These are phyloP conservation scores for Pseudolaguvia tuberculata DNA, from an alignment of 2,113 vertebrate species.

Conservation along the genomic window DNA sequence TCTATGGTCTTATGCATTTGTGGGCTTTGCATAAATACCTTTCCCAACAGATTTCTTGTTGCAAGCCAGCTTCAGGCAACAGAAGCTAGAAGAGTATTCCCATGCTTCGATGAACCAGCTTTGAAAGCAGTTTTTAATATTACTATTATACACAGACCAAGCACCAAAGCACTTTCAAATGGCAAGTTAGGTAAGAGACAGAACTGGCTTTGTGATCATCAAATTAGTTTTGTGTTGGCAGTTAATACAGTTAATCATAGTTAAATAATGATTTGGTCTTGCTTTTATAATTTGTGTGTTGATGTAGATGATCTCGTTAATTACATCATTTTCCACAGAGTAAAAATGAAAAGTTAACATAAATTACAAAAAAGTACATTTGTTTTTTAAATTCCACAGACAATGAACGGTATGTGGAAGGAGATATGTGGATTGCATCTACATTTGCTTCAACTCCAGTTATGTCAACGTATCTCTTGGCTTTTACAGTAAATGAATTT, in stretches of 20 bases:
- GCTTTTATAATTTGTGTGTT: background rate
- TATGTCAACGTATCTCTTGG: slow-evolving; percentile 73
- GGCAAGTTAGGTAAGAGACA: slow-evolving; percentile 53
- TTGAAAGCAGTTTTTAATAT: slow-evolving; percentile 84
- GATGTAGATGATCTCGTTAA: background rate
- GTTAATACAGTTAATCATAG: background rate
- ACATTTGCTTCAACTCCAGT: slow-evolving; percentile 47
- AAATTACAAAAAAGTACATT: background rate
- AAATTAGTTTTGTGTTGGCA: background rate
- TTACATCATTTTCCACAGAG: background rate
- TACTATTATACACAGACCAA: slow-evolving; percentile 63
- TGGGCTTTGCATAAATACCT: slow-evolving; percentile 21
- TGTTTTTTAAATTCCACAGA: slow-evolving; percentile 25
- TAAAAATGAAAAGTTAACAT: background rate
- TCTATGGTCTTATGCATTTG: background rate
- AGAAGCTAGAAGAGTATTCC: slow-evolving; percentile 79
- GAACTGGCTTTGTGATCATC: background rate
- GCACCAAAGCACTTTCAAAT: slow-evolving; percentile 68
- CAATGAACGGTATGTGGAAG: fast-evolving
- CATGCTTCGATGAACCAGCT: slow-evolving; percentile 92
- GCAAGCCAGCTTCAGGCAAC: slow-evolving; percentile 80
- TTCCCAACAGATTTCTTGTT: slow-evolving; percentile 72
- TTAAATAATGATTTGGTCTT: background rate
- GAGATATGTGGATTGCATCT: slow-evolving; percentile 52
- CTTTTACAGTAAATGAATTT: slow-evolving; percentile 62